Percentiles rank a stretch among this genome's conserved stretches.
These are phyloP conservation scores for Pachyseris speciosa DNA, from an alignment of 64 coral and sea anemone genomes.

Conservation along the genomic window DNA sequence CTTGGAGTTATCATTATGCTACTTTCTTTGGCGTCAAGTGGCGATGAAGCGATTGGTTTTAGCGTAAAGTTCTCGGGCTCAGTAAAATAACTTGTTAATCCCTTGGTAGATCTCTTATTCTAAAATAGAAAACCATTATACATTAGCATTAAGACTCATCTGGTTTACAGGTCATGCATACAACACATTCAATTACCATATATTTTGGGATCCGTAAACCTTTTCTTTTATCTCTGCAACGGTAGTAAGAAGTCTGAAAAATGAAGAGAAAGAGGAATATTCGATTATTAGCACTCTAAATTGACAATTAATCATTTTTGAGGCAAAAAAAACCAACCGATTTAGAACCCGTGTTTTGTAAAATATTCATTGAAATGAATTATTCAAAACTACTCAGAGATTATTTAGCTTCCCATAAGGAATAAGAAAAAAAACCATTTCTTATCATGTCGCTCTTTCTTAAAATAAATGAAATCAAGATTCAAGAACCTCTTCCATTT, in stretches of 20 bases:
- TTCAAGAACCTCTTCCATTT: constrained; percentile 97
- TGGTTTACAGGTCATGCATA: neutral
- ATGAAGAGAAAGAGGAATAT: constrained; percentile 24
- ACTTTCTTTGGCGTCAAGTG: constrained; percentile 59
- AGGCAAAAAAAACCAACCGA: constrained; percentile 8
- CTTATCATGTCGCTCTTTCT: neutral
- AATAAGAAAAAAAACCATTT: constrained; percentile 35
- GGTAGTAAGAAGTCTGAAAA: constrained; percentile 90
- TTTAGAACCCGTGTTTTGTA: constrained; percentile 30
- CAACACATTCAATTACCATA: constrained; percentile 61
- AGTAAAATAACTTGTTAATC: constrained; percentile 68
- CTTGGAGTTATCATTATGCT: constrained; percentile 91
- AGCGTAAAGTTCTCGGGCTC: constrained; percentile 91
- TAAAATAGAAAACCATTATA: constrained; percentile 61
- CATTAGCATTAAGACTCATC: constrained; percentile 32
- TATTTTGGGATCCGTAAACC: constrained; percentile 90
- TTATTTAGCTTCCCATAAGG: constrained; percentile 45
- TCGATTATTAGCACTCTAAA: neutral
- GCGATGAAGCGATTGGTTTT: constrained; percentile 84
- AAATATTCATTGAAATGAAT: constrained; percentile 86
- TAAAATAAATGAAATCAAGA: neutral
- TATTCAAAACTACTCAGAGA: constrained; percentile 69
- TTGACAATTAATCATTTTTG: constrained; percentile 9
- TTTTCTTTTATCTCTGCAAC: constrained; percentile 81
- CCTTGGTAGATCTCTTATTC: constrained; percentile 84